These are phyloP conservation scores for Dascillus cervinus DNA, from an alignment of 2,888 invertebrate species.

Conservation along the genomic window DNA sequence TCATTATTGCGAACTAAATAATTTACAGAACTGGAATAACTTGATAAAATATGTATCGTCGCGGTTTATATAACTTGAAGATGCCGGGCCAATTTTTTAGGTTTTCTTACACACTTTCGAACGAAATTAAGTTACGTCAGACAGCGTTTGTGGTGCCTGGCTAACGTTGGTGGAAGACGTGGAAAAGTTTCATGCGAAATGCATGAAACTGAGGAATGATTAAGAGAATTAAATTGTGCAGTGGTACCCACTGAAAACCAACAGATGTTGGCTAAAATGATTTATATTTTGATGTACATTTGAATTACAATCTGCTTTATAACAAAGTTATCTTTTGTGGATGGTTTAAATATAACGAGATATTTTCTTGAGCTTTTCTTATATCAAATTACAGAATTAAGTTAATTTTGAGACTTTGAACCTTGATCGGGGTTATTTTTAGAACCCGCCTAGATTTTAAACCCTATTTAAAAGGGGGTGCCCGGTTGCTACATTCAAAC, in stretches of 20 bases:
- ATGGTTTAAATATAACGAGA: too few species aligned
- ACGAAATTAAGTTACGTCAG: conserved; percentile 3
- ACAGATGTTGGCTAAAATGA: conserved; percentile 31
- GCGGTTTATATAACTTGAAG: conserved; percentile 18
- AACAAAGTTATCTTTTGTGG: conserved; percentile 8
- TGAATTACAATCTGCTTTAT: conserved; percentile 27
- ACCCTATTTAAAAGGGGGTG: too few species aligned
- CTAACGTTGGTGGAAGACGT: conserved; percentile 13
- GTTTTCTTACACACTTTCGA: conserved; percentile 17
- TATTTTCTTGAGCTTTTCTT: too few species aligned
- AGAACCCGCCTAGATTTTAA: too few species aligned
- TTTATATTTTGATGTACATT: conserved; percentile 29
- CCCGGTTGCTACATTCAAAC: too few species aligned
- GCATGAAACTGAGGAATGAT: conserved; percentile 26
- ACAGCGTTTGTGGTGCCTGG: conserved; percentile 6
- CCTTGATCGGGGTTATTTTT: too few species aligned
- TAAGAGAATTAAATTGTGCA: conserved; percentile 30
- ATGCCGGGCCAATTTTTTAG: conserved; percentile 16
- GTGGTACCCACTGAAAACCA: conserved; percentile 30
- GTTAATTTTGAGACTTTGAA: too few species aligned
- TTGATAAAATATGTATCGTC: conserved; percentile 23
- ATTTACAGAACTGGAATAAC: conserved; percentile 23
- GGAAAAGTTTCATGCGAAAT: conserved; percentile 22
- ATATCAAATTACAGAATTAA: too few species aligned
- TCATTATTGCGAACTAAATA: conserved; percentile 21